Evolutionary conservation across 2,888 invertebrate genomes (phyloP), one percentile per base, ranked within the genome.

Genomic region (Xanthia togata): DNA sequence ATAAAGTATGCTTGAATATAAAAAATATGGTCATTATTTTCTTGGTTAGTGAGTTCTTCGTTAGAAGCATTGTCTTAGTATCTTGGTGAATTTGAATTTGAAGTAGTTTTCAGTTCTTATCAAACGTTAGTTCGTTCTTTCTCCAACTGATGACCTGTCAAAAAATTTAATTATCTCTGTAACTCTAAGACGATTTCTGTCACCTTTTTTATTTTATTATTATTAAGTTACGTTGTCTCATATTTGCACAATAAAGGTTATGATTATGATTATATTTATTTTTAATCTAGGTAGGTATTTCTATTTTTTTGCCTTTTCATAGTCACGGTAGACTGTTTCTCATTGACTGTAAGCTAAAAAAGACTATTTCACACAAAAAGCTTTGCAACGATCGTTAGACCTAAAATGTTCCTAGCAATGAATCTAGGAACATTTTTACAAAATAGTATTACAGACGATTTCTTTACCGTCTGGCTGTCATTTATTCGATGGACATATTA

Each of bases 241-340:
- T n/a, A n/a, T n/a, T n/a, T n/a, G n/a, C n/a, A n/a, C n/a, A n/a
- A n/a, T n/a, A n/a, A n/a, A n/a, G n/a, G n/a, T n/a, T n/a, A n/a
- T n/a, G n/a, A n/a, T n/a, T n/a, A n/a, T n/a, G n/a, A n/a, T n/a
- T n/a, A n/a, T 53, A 47, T 68, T 70, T 70, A n/a, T 55, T 62
- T 44, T 11, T 17, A 12, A 23, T 38, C 64, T 70, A 67, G 35
- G 23, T 70, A 67, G 35, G 23, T 68, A 26, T 76, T 71, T 57
- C 4, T 17, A 31, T 69, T 71, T 73, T n/a, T 85, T 81, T 73
- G 17, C 23, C 2, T 57, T 60, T 57, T 38, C 31, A 17, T 70
- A 73, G 76, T 82, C 82, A 85, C 76, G 72, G 75, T 86, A 85
- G 41, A 76, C 35, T 76, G 75, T 82, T 55, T 26, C 50, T 70